A percentile compares a stretch with the other conserved stretches of the same genome.
Evolutionary conservation across 2,888 invertebrate genomes (phyloP).

Genomic region (Exephanes ischioxanthus): DNA sequence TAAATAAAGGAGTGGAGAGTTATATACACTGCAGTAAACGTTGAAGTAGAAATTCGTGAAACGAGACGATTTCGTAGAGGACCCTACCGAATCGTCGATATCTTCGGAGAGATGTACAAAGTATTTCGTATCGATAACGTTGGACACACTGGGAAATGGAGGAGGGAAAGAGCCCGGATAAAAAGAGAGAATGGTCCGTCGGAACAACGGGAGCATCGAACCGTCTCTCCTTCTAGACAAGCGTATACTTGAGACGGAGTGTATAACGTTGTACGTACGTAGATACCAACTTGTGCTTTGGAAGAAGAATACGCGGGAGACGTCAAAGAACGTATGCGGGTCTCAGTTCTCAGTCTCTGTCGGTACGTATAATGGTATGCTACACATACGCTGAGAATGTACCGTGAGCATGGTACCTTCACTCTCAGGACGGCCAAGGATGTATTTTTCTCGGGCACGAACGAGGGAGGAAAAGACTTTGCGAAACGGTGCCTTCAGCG

Average conservation of each 20-base stretch:
- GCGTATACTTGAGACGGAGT: slow-evolving; percentile 49
- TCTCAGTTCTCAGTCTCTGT: slow-evolving; percentile 30
- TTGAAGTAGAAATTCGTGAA: slow-evolving; percentile 55
- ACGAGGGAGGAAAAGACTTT: slow-evolving; percentile 25
- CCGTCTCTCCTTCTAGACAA: slow-evolving; percentile 48
- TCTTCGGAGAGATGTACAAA: slow-evolving; percentile 50
- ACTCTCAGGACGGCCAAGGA: slow-evolving; percentile 25
- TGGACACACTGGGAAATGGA: slow-evolving; percentile 39
- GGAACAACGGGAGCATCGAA: slow-evolving; percentile 33
- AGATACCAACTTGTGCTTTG: slow-evolving; percentile 22
- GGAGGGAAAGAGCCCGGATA: neutral
- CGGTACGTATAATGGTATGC: slow-evolving; percentile 24
- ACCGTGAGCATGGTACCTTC: neutral
- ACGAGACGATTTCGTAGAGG: slow-evolving; percentile 34
- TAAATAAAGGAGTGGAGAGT: slow-evolving; percentile 1
- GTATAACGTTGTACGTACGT: slow-evolving; percentile 34
- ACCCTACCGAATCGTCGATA: slow-evolving; percentile 43
- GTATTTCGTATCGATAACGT: slow-evolving; percentile 60
- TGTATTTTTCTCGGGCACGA: slow-evolving; percentile 38
- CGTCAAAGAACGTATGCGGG: slow-evolving; percentile 51
- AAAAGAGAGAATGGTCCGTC: slow-evolving; percentile 27
- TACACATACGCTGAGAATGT: neutral
- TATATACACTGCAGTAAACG: slow-evolving; percentile 23
- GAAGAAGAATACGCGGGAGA: slow-evolving; percentile 35
- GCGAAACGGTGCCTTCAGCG: slow-evolving; percentile 7